Evolutionary conservation across 2,113 vertebrate genomes (phyloP), one percentile per base, ranked within the genome.

Genomic region (Felis catus): DNA sequence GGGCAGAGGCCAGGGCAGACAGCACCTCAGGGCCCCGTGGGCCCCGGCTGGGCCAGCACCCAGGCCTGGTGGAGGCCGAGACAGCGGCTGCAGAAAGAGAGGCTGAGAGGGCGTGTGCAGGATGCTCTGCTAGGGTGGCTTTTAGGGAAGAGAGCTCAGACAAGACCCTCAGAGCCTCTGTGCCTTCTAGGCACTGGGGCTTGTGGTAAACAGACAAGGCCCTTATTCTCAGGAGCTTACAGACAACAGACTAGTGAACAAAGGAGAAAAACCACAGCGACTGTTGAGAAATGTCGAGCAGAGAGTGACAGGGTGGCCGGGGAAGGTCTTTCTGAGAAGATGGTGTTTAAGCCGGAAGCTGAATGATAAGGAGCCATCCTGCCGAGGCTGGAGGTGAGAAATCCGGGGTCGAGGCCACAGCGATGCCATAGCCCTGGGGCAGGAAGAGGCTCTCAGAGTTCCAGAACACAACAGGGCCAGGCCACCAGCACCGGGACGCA

Each of bases 61-160:
- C 7, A 3, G 0, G 27, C 31, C n/a, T 8, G 1, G 0, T 15
- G n/a, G 39, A 68, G 41, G n/a, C 45, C 8, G 27, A 14, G 41
- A 53, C 3, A 11, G 70, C 19, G 45, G 63, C 61, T 74, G 53
- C 55, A 55, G 71, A 51, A n/a, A 78, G 51, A 16, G 31, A 58
- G 29, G 63, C 31, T 0, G 4, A 2, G 53, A 0, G 61, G 48
- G 10, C 58, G 21, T 27, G 51, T 27, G 10, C 14, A 3, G n/a
- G 82, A 18, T 18, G 2, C 25, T 80, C 58, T 8, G 25, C 23
- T 15, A 10, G 39, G 53, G 70, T 5, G 58, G 66, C 33, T 48
- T 36, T 80, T 12, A 31, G 14, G 3, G 58, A 93, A 33, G 14
- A 23, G 15, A 51, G 14, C 82, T 36, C 31, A 33, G 23, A 15